Evolutionary conservation across 2,888 invertebrate species (phyloP).

Genomic region (Eucriotettix oculatus): DNA sequence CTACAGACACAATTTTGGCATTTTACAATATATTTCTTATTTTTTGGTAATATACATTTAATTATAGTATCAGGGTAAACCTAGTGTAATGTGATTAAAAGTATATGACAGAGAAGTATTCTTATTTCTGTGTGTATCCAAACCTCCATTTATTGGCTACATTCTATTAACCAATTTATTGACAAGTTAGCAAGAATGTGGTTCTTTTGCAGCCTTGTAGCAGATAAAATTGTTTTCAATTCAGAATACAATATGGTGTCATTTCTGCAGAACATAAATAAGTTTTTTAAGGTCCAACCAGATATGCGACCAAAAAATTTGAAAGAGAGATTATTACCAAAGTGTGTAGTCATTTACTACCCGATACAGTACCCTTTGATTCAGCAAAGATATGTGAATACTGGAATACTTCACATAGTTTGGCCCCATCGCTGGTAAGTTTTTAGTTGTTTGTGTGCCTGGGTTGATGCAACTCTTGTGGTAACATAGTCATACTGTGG

Average conservation of each 20-base stretch:
- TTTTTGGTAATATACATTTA: too few relatives aligned
- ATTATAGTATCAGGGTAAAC: too few relatives aligned
- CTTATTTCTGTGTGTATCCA: too few relatives aligned
- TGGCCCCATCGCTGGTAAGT: constrained; percentile 57
- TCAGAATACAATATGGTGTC: constrained; percentile 50
- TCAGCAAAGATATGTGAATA: too few relatives aligned
- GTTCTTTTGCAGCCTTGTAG: constrained; percentile 35
- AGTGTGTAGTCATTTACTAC: constrained; percentile 45
- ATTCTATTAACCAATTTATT: too few relatives aligned
- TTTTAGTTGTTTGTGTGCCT: not conserved
- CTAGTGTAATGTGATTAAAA: too few relatives aligned
- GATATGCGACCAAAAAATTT: constrained; percentile 41
- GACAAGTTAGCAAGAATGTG: too few relatives aligned
- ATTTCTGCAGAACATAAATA: constrained; percentile 40
- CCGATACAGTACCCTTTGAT: constrained; percentile 32
- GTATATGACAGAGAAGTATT: too few relatives aligned
- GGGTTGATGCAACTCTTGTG: not conserved
- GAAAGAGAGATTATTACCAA: constrained; percentile 33
- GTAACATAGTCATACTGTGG: not conserved
- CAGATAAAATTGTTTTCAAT: constrained; percentile 52
- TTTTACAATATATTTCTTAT: too few relatives aligned
- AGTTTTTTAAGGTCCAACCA: constrained; percentile 45
- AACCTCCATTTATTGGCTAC: too few relatives aligned
- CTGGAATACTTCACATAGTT: constrained; percentile 31
- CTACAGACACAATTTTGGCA: too few relatives aligned